phyloP scores from a whole-genome alignment of 2,113 vertebrate species.

The Macquaria australasica region DNA sequence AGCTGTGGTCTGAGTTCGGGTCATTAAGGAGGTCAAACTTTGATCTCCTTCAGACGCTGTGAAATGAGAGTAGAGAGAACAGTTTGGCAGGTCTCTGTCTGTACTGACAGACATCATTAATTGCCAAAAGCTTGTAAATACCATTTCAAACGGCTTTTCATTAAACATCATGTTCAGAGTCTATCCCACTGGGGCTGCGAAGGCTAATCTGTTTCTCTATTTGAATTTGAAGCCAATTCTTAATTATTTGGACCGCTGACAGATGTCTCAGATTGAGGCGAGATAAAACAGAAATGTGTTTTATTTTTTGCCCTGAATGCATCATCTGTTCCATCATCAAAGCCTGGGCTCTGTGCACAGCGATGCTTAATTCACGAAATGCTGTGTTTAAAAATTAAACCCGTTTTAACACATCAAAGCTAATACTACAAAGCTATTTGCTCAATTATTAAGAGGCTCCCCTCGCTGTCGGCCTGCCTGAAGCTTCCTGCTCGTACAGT shows the following conservation, averaged over 20 bases:
- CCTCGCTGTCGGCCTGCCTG: neutral
- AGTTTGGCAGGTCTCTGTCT: neutral
- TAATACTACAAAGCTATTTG: constrained; percentile 66
- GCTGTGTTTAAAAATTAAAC: constrained; percentile 70
- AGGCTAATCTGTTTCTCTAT: constrained; percentile 20
- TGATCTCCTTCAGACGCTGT: neutral
- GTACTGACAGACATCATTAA: neutral
- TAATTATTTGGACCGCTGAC: constrained; percentile 33
- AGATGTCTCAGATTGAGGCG: constrained; percentile 19
- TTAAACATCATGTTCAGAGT: constrained; percentile 2
- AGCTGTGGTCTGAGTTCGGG: neutral
- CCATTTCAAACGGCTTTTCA: neutral
- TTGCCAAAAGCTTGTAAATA: constrained; percentile 12
- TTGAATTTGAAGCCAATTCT: constrained; percentile 32
- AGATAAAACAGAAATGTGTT: constrained; percentile 49
- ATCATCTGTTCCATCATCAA: constrained; percentile 60
- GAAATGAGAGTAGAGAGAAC: neutral
- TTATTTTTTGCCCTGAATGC: constrained; percentile 34
- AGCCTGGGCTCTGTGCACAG: constrained; percentile 27
- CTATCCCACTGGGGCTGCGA: neutral
- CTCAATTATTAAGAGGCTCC: constrained; percentile 65
- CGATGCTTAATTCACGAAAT: constrained; percentile 53
- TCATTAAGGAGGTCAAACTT: neutral
- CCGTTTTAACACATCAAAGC: constrained; percentile 71
- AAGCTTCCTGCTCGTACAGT: neutral